These are phyloP conservation scores for Kuschelorhynchus macadamiae DNA, from an alignment of 2,888 invertebrate species.

Conservation along the genomic window DNA sequence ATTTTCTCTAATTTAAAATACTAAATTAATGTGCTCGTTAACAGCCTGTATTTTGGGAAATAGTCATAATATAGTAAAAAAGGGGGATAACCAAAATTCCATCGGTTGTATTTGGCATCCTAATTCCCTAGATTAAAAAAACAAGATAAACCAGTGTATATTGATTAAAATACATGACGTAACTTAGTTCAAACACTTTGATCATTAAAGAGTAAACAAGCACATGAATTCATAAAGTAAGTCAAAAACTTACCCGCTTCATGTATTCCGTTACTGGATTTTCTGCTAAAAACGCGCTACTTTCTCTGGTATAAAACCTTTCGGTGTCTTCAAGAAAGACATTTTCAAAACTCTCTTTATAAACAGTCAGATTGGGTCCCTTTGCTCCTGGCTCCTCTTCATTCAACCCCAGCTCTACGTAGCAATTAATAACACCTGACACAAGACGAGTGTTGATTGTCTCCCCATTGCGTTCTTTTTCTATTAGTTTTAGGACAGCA, in stretches of 20 bases:
- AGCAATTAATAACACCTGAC: slow-evolving; percentile 99
- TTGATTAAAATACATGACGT: too few relatives aligned
- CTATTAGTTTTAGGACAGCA: slow-evolving; percentile 96
- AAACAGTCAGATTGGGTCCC: slow-evolving; percentile 88
- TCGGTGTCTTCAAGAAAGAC: slow-evolving; percentile 96
- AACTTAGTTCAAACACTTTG: too few relatives aligned
- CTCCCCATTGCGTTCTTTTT: slow-evolving; percentile 96
- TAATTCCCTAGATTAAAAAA: too few relatives aligned
- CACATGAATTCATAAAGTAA: slow-evolving; percentile 20
- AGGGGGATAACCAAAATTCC: too few relatives aligned
- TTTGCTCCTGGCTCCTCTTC: slow-evolving; percentile 89
- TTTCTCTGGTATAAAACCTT: slow-evolving; percentile 94
- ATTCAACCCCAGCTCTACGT: slow-evolving; percentile 94
- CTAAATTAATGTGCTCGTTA: too few relatives aligned
- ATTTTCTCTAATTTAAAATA: too few relatives aligned
- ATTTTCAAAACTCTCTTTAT: slow-evolving; percentile 94
- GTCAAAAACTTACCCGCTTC: slow-evolving; percentile 82
- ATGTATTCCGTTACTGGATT: slow-evolving; percentile 99
- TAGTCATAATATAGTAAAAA: too few relatives aligned
- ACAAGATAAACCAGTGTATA: too few relatives aligned
- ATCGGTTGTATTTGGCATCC: too few relatives aligned
- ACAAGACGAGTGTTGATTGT: slow-evolving; percentile 96
- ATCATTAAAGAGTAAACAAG: too few relatives aligned
- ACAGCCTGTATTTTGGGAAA: too few relatives aligned
- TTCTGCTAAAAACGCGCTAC: slow-evolving; percentile 91